Percentiles rank a stretch among this genome's conserved stretches.
Evolutionary conservation across 2,797 vertebrate species (phyloP).

Genomic region (Brachymystax lenok): DNA sequence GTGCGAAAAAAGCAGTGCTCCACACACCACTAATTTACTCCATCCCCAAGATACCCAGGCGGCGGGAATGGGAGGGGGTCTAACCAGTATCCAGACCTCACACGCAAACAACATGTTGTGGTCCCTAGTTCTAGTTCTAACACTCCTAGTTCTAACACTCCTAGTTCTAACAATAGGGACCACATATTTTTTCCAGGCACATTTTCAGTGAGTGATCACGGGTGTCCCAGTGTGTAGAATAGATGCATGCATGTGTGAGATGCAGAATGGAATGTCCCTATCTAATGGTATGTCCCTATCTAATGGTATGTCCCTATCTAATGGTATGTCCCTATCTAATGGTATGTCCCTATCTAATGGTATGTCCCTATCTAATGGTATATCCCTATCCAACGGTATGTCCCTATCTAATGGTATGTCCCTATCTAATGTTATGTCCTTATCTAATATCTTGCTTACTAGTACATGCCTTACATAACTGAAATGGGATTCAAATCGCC

Average conservation of each 20-base stretch:
- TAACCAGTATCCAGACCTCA: not conserved
- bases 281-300: too few relatives aligned
- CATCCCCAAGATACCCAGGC: not conserved
- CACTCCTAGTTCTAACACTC: not conserved
- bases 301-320: too few relatives aligned
- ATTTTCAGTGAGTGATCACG: not conserved
- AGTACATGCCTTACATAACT: not conserved
- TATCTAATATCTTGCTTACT: not conserved
- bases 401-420: not conserved
- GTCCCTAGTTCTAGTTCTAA: not conserved
- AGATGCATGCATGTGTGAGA: not conserved
- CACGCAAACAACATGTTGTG: slow-evolving; percentile 1
- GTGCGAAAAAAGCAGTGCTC: slow-evolving; percentile 4
- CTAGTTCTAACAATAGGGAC: not conserved
- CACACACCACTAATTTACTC: not conserved
- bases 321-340: not conserved
- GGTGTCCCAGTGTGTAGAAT: not conserved
- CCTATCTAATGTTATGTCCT: not conserved
- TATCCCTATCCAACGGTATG: too few relatives aligned
- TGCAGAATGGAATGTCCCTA: not conserved
- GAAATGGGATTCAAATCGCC: not conserved
- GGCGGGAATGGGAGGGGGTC: not conserved
- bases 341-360: not conserved
- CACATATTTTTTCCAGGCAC: not conserved
- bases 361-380: too few relatives aligned